Evolutionary conservation across 1,140 invertebrate species (phyloP).

Genomic region (Sycophila sp.): DNA sequence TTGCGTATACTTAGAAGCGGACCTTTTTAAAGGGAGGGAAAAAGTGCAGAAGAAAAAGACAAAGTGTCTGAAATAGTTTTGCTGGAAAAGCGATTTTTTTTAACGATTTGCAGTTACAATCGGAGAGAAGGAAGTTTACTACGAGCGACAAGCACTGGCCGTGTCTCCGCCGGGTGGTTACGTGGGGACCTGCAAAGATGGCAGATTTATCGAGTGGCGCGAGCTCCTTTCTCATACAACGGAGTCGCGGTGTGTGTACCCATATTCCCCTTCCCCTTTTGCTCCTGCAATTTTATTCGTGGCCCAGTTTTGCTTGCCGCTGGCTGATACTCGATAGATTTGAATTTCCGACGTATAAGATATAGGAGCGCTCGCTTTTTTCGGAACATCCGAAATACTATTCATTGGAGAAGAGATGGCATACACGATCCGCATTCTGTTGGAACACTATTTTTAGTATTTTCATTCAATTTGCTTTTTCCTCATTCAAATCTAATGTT

Average conservation of each 20-base stretch:
- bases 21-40: too few relatives aligned
- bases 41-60: too few relatives aligned
- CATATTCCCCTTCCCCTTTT: neutral
- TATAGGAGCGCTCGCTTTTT: neutral
- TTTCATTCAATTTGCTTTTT: neutral
- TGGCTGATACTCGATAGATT: slow-evolving; percentile 10
- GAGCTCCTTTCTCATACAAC: neutral
- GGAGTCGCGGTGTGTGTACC: neutral
- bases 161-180: too few relatives aligned
- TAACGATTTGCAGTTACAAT: too few relatives aligned
- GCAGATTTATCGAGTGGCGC: neutral
- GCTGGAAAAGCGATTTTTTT: too few relatives aligned
- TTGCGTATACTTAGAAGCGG: too few relatives aligned
- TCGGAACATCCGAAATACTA: neutral
- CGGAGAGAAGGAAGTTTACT: too few relatives aligned
- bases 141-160: too few relatives aligned
- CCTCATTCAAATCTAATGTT: neutral
- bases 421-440: neutral
- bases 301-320: neutral
- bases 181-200: neutral
- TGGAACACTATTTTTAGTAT: neutral
- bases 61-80: too few relatives aligned
- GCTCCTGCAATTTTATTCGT: slow-evolving; percentile 20
- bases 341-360: slow-evolving; percentile 12
- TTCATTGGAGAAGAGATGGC: neutral